These are phyloP conservation scores for Phocoena phocoena DNA, from an alignment of 2,113 vertebrate genomes.

Conservation along the genomic window DNA sequence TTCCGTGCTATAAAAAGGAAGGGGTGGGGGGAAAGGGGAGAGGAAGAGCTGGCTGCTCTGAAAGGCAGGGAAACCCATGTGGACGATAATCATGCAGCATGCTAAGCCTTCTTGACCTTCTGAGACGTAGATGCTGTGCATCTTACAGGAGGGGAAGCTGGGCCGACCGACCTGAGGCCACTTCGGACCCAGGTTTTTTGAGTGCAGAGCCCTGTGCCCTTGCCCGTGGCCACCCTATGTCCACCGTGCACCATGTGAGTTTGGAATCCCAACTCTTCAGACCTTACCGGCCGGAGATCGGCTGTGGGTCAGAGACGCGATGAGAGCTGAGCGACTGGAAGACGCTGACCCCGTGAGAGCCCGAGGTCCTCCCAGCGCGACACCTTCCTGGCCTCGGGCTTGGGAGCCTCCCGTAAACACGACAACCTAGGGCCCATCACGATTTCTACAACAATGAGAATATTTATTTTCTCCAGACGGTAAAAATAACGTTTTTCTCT, in stretches of 20 bases:
- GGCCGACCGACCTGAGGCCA: fast-evolving
- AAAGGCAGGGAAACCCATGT: background rate
- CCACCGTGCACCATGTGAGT: fast-evolving
- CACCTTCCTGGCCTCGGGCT: background rate
- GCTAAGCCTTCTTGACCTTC: background rate
- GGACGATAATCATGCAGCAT: background rate
- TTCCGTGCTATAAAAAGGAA: background rate
- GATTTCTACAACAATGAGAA: conserved; percentile 81
- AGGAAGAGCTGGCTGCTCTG: background rate
- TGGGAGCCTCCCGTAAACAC: background rate
- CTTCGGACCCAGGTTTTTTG: background rate
- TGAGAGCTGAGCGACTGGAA: background rate
- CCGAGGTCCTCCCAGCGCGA: fast-evolving
- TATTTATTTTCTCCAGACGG: conserved; percentile 83
- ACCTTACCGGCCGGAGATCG: background rate
- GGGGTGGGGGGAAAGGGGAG: background rate
- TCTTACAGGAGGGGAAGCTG: background rate
- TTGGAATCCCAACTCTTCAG: background rate
- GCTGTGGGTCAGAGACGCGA: background rate
- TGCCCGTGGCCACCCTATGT: fast-evolving
- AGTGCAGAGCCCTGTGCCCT: background rate
- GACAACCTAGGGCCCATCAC: background rate
- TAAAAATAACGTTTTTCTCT: conserved; percentile 83
- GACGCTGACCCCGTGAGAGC: background rate
- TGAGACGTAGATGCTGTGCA: background rate